Evolutionary conservation across 1,140 invertebrate genomes (phyloP).

Genomic region (Lordiphosa mommai): DNA sequence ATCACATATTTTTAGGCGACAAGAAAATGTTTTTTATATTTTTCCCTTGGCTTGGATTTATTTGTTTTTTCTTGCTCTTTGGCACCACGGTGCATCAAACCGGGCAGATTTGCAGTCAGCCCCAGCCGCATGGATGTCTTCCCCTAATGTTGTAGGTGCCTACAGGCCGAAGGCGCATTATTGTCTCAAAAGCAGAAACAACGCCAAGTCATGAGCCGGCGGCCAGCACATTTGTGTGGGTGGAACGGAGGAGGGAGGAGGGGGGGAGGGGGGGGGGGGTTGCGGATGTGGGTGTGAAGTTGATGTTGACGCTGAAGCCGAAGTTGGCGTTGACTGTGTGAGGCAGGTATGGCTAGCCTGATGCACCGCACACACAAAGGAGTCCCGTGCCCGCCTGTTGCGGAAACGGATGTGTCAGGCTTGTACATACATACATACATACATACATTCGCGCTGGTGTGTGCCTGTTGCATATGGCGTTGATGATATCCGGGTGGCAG

Average conservation of each 20-base stretch:
- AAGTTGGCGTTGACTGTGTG: background rate
- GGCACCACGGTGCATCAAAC: too few relatives aligned
- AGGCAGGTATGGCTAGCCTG: slow-evolving; percentile 17
- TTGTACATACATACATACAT: slow-evolving; percentile 1
- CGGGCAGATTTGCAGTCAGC: too few relatives aligned
- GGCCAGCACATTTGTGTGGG: too few relatives aligned
- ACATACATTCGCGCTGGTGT: background rate
- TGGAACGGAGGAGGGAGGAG: too few relatives aligned
- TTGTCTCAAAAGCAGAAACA: slow-evolving; percentile 2
- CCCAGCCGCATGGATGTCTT: background rate
- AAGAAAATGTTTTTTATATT: too few relatives aligned
- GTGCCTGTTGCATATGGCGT: slow-evolving; percentile 54
- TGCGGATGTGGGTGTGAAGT: background rate
- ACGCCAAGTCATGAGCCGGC: background rate
- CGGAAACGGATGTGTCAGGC: slow-evolving; percentile 55
- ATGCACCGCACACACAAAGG: slow-evolving; percentile 1
- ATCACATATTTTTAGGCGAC: too few relatives aligned
- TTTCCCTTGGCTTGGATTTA: too few relatives aligned
- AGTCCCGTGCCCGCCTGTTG: slow-evolving; percentile 38
- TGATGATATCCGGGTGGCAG: slow-evolving; percentile 30
- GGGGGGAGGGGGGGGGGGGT: too few relatives aligned
- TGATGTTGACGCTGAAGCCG: background rate
- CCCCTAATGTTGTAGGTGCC: slow-evolving; percentile 12
- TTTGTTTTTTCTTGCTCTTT: too few relatives aligned
- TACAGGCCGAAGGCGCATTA: slow-evolving; percentile 8